A percentile compares a stretch with the other conserved stretches of the same genome.
Conservation (phyloP, 37 sponge, comb jelly and placozoan species). For the Beroe forskalii region DNA sequence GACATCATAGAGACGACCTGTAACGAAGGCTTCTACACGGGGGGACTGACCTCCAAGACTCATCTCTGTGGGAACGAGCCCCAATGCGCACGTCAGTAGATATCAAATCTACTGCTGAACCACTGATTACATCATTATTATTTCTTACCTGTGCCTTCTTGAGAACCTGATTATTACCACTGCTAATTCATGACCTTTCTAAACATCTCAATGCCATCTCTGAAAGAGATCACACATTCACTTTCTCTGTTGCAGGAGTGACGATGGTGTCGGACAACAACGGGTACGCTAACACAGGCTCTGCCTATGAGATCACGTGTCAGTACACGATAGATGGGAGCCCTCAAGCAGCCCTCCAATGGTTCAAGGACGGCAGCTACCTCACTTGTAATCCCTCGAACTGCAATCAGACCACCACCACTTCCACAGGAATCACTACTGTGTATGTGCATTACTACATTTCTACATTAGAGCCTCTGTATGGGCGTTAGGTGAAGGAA, state of each 20-base stretch:
- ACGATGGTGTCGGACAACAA: not conserved
- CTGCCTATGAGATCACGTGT: not conserved
- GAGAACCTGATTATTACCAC: no score
- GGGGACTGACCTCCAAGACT: not conserved
- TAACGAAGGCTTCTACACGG: constrained; percentile 3
- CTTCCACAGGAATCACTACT: not conserved
- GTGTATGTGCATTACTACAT: no score
- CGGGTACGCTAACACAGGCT: not conserved
- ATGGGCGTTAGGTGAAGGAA: no score
- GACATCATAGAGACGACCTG: constrained; percentile 5
- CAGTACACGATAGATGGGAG: constrained; percentile 8
- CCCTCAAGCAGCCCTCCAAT: not conserved
- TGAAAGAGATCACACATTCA: no score
- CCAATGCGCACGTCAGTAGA: not conserved
- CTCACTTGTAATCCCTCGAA: not conserved
- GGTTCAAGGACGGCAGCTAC: not conserved
- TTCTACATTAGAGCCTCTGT: no score
- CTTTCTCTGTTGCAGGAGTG: no score
- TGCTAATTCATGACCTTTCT: no score
- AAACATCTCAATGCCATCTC: no score
- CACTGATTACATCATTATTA: no score
- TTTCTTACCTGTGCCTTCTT: no score
- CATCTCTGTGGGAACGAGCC: not conserved
- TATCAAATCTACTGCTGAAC: no score
- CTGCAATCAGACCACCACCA: not conserved